phyloP scores from a whole-genome alignment of 2,797 vertebrate species.

The Dendrocincla tyrannina region DNA sequence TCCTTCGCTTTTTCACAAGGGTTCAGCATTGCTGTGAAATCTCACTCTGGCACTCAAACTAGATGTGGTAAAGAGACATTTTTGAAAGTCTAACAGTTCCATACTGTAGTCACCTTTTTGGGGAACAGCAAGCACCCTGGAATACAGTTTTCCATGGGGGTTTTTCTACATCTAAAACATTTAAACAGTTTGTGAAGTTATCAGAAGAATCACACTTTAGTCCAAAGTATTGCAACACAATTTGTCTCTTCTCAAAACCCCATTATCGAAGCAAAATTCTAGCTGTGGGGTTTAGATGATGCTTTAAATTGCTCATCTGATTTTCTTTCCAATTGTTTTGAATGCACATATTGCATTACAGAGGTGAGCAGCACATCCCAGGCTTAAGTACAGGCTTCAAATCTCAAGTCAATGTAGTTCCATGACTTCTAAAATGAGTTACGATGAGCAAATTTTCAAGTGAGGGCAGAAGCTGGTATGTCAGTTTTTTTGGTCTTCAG shows the following conservation, averaged over 20 bases:
- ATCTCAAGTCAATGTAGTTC: background rate
- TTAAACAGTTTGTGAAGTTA: background rate
- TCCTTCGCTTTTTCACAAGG: background rate
- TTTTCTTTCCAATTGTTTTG: background rate
- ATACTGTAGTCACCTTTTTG: background rate
- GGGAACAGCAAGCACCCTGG: accelerated
- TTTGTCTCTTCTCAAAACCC: background rate
- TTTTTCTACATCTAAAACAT: background rate
- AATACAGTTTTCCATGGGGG: background rate
- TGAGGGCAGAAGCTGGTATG: background rate
- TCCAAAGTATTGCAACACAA: accelerated
- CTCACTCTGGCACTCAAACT: background rate
- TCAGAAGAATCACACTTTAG: background rate
- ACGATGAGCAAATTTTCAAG: background rate
- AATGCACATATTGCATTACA: background rate
- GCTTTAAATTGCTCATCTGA: background rate
- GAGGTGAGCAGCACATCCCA: background rate
- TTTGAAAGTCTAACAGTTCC: background rate
- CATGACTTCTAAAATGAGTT: background rate
- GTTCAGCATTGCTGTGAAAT: background rate
- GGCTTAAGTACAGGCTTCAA: background rate
- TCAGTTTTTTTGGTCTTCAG: background rate
- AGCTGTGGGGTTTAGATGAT: background rate
- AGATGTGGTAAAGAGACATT: background rate
- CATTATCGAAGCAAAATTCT: background rate